Evolutionary conservation across 2,888 invertebrate genomes (phyloP).

Genomic region (Xanthorhoe designata): DNA sequence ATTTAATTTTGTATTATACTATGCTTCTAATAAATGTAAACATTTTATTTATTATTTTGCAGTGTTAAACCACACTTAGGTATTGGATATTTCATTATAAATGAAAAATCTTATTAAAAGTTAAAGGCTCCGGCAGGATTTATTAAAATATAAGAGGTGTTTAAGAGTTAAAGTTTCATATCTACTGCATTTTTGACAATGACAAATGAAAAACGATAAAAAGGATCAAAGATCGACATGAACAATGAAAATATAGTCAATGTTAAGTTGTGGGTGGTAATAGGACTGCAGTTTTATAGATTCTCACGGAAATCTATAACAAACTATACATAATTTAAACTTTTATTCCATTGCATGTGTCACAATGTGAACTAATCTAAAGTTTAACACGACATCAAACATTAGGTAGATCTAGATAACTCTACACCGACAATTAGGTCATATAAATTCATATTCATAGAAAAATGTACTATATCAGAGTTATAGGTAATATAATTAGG

Average conservation of each 20-base stretch:
- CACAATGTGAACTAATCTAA: neutral
- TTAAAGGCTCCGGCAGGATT: too few relatives aligned
- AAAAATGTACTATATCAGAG: neutral
- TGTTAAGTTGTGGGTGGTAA: neutral
- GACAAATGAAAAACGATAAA: neutral
- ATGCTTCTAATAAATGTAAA: too few relatives aligned
- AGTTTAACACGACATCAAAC: slow-evolving; percentile 3
- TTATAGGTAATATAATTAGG: slow-evolving; percentile 4
- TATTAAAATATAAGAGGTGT: too few relatives aligned
- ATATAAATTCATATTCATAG: slow-evolving; percentile 15
- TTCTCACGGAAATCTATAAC: neutral
- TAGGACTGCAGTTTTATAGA: neutral
- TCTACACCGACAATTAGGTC: slow-evolving; percentile 8
- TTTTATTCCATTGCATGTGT: neutral
- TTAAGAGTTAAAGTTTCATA: too few relatives aligned
- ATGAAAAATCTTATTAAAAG: too few relatives aligned
- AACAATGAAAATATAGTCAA: neutral
- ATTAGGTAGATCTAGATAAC: slow-evolving; percentile 5
- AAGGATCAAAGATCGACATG: neutral
- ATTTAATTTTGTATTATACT: neutral
- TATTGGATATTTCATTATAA: too few relatives aligned
- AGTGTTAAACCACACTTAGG: too few relatives aligned
- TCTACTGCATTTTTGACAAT: neutral
- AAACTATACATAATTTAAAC: neutral
- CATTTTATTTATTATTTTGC: too few relatives aligned